Conservation (phyloP, 2,113 vertebrate species). For the Sorex fumeus region DNA sequence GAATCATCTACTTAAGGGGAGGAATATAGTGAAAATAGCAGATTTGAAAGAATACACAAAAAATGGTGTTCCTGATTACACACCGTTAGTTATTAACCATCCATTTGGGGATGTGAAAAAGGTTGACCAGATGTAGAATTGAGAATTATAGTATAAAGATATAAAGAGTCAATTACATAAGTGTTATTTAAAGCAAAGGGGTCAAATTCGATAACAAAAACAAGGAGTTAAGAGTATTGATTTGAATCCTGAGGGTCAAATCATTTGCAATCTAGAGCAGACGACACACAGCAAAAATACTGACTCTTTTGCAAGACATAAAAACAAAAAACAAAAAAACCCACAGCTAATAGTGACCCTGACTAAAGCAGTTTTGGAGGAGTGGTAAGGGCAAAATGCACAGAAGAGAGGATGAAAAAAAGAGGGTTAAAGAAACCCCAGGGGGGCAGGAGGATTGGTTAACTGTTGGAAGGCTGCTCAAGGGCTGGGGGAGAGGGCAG, state of each 20-base stretch:
- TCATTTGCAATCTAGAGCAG: background rate
- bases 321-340: too few species aligned
- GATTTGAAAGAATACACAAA: background rate
- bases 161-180: background rate
- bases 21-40: background rate
- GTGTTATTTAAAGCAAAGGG: conserved; percentile 7
- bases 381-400: background rate
- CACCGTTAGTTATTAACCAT: background rate
- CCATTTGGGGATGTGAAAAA: background rate
- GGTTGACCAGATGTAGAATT: background rate
- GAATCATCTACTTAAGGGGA: background rate
- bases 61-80: background rate
- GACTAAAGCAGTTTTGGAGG: background rate
- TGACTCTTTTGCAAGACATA: background rate
- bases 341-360: background rate
- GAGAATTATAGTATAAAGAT: conserved; percentile 10
- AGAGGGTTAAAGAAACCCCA: background rate
- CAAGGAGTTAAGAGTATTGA: background rate
- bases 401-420: background rate
- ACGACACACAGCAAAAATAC: background rate
- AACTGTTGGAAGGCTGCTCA: too few species aligned
- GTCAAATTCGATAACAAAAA: background rate
- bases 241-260: conserved; percentile 8
- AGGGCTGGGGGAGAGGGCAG: too few species aligned
- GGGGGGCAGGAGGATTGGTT: too few species aligned